Evolutionary conservation across 2,113 vertebrate genomes (phyloP).

Genomic region (Elephas maximus): DNA sequence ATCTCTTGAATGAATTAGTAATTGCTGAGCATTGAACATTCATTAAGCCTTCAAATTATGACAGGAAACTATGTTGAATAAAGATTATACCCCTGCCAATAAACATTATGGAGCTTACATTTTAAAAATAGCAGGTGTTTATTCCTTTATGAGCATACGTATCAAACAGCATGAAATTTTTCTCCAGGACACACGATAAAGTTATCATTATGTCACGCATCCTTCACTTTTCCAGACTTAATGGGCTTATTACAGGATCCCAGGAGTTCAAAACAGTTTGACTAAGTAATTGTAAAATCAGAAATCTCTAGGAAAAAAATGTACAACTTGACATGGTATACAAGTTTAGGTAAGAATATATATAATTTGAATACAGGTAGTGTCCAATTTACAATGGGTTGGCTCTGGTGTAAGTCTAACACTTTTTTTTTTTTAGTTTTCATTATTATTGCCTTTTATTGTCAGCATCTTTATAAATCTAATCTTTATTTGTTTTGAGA

Average conservation of each 20-base stretch:
- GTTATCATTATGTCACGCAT: neutral
- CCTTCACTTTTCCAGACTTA: neutral
- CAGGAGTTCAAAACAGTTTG: slow-evolving; percentile 51
- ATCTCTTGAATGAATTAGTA: slow-evolving; percentile 26
- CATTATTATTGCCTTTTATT: neutral
- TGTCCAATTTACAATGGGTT: no score
- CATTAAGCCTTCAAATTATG: slow-evolving; percentile 1
- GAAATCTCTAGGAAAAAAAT: neutral
- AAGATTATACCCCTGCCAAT: neutral
- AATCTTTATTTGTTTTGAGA: neutral
- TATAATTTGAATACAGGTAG: neutral
- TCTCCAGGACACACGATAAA: neutral
- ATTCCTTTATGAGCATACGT: neutral
- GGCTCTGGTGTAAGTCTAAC: no score
- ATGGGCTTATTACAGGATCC: neutral
- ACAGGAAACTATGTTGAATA: neutral
- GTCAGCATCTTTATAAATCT: neutral
- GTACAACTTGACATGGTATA: neutral
- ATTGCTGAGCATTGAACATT: slow-evolving; percentile 13
- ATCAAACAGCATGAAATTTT: neutral
- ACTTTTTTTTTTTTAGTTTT: neutral
- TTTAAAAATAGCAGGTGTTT: neutral
- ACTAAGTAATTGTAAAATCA: slow-evolving; percentile 44
- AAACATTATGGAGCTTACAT: neutral
- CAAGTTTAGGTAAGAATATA: neutral